These are phyloP conservation scores for Eulacestoma nigropectus DNA, from an alignment of 2,113 vertebrate species.

Conservation along the genomic window DNA sequence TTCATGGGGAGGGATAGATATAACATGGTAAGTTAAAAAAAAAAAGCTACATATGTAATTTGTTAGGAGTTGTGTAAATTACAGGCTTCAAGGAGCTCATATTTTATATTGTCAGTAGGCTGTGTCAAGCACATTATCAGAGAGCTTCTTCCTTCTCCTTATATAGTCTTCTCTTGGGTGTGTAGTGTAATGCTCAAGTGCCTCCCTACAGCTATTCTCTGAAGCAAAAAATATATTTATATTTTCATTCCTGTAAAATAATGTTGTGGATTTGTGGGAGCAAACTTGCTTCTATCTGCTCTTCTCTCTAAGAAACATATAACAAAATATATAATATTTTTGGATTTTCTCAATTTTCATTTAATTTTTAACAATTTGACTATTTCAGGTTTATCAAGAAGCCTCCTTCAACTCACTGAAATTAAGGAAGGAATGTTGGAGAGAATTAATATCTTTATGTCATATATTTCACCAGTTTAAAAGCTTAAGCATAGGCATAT, in stretches of 20 bases:
- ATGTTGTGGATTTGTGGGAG: background rate
- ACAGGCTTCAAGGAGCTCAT: conserved; percentile 7
- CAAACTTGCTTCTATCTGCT: background rate
- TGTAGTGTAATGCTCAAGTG: background rate
- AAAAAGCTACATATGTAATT: background rate
- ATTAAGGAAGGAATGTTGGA: background rate
- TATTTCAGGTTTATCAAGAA: background rate
- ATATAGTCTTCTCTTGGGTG: background rate
- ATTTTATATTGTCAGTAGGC: background rate
- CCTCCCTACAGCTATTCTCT: background rate
- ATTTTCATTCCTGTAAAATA: conserved; percentile 15
- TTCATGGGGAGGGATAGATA: background rate
- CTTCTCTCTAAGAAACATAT: background rate
- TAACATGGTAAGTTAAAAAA: background rate
- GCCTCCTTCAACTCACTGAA: background rate
- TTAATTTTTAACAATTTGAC: background rate
- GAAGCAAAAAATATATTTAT: background rate
- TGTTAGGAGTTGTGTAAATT: conserved; percentile 13
- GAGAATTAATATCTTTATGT: background rate
- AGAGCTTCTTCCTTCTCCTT: background rate
- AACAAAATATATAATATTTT: background rate
- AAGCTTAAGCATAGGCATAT: background rate
- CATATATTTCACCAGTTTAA: background rate
- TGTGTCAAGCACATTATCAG: background rate
- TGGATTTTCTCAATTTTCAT: background rate